Evolutionary conservation across 2,797 vertebrate species (phyloP).

Genomic region (Enteromius anoplus): DNA sequence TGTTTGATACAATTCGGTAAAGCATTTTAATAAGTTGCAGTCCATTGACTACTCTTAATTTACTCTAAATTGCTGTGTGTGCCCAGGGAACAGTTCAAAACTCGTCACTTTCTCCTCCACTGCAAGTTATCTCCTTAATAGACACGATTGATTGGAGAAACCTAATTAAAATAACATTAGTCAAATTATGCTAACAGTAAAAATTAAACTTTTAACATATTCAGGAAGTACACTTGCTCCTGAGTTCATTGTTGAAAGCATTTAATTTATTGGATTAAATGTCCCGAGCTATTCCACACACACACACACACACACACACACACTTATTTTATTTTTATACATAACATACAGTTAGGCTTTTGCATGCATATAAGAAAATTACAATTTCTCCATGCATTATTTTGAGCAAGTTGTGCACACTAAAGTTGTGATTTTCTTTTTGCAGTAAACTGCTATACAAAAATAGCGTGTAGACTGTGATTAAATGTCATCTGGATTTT

Average conservation of each 20-base stretch:
- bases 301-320: too few species aligned
- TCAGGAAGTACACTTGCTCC: constrained; percentile 79
- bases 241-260: constrained; percentile 78
- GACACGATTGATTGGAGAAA: constrained; percentile 80
- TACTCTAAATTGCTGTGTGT: constrained; percentile 75
- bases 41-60: constrained; percentile 79
- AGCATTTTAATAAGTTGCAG: constrained; percentile 79
- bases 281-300: constrained; percentile 67
- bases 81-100: constrained; percentile 70
- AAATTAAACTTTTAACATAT: constrained; percentile 80
- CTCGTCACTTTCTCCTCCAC: constrained; percentile 72
- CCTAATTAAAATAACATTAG: constrained; percentile 81
- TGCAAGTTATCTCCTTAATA: constrained; percentile 80
- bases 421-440: neutral
- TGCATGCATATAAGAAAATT: neutral
- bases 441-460: neutral
- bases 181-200: constrained; percentile 78
- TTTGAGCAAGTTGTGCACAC: neutral
- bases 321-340: constrained; percentile 61
- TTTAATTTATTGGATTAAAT: constrained; percentile 80
- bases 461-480: neutral
- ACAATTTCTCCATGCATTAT: neutral
- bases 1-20: constrained; percentile 74
- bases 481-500: constrained; percentile 24
- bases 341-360: neutral